phyloP scores from a whole-genome alignment of 1,140 invertebrate species.

The Aricia agestis region DNA sequence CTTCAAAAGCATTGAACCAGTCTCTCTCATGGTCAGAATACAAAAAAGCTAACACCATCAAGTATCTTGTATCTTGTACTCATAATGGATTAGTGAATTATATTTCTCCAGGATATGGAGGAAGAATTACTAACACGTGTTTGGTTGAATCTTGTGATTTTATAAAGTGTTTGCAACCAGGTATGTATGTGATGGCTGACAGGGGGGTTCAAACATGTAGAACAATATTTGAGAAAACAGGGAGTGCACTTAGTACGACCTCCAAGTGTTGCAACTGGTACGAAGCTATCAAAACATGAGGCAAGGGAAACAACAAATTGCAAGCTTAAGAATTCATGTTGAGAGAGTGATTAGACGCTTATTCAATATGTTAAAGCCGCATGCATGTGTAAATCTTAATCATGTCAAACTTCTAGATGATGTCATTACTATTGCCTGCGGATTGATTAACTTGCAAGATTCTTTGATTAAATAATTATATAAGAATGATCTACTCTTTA shows the following conservation, averaged over 20 bases:
- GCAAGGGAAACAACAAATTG: slow-evolving; percentile 50
- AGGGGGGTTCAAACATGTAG: slow-evolving; percentile 48
- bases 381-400: slow-evolving; percentile 29
- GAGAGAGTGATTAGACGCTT: slow-evolving; percentile 29
- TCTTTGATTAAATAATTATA: slow-evolving; percentile 2
- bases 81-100: not conserved
- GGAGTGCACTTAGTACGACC: slow-evolving; percentile 47
- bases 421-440: slow-evolving; percentile 34
- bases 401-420: slow-evolving; percentile 17
- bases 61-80: not conserved
- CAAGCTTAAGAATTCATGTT: slow-evolving; percentile 59
- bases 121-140: not conserved
- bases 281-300: slow-evolving; percentile 42
- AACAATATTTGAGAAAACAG: slow-evolving; percentile 30
- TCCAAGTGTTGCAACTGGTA: slow-evolving; percentile 42
- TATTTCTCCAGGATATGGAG: not conserved
- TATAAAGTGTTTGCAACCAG: not conserved
- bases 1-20: not conserved
- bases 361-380: slow-evolving; percentile 42
- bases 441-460: slow-evolving; percentile 39
- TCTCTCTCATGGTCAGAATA: not conserved
- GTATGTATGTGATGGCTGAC: slow-evolving; percentile 41
- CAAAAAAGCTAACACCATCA: not conserved
- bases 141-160: not conserved
- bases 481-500: not conserved